Evolutionary conservation across 2,113 vertebrate species (phyloP), one percentile per base, ranked within the genome.

Genomic region (Mesembrinibis cayennensis): DNA sequence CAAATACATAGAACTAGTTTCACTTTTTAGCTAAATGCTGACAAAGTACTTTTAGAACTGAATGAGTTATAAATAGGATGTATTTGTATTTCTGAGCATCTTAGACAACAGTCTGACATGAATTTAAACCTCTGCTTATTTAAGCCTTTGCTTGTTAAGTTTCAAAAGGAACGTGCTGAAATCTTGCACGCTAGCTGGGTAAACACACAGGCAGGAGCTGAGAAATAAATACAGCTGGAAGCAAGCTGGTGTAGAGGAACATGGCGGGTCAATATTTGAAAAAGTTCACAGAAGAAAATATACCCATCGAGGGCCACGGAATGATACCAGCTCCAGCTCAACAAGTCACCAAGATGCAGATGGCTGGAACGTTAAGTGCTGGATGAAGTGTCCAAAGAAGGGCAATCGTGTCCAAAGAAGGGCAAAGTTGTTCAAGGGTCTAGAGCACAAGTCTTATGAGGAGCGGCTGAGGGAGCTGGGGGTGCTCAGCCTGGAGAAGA

Each of bases 271-370:
- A 66, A 6, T 3, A 65, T 38, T 3, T 83, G 29, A 80, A 44
- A 44, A 11, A 61, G 19, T 30, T 87, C 42, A 73, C 8, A 0
- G 6, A 47, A 38, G 22, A 74, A 83, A 58, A 78, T 23, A 59
- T 0, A 83, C 4, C 45, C 42, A 49, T 1, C 0, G 8, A 29
- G 47, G n/a, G 50, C 17, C 23, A 26, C 50, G 16, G 52, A 83
- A n/a, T 3, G 49, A 45, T 38, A 30, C 5, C 17, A 55, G 7
- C 16, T 85, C 17, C 67, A 55, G 62, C 44, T 66, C 45, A 63
- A 21, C 49, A 53, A 50, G n/a, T 17, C 49, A 87, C 13, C 23
- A 34, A 40, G 27, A 70, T 1, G 0, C 55, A 69, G 40, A 11
- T 6, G 7, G 40, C 49, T 87, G 42, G 45, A 7, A 53, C 49